Percentiles rank a stretch among this genome's conserved stretches.
Evolutionary conservation across 2,113 vertebrate genomes (phyloP).

Genomic region (Gymnorhina tibicen): DNA sequence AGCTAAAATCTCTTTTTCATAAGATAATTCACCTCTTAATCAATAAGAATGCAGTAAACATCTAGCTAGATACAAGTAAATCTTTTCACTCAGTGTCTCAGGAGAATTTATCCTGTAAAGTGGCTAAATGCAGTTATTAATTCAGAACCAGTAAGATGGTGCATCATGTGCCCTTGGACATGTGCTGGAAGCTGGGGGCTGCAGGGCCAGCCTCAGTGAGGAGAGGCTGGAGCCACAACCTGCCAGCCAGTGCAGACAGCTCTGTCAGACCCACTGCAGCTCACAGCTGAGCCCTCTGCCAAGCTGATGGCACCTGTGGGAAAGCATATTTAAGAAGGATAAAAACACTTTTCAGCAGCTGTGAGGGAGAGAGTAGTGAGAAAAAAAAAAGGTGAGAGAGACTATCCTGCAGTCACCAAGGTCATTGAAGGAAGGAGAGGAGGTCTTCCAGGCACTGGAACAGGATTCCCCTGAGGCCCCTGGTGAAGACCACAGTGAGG

Average conservation of each 20-base stretch:
- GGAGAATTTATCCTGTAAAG: background rate
- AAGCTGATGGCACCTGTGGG: background rate
- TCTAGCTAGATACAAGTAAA: background rate
- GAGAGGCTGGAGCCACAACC: background rate
- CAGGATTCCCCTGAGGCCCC: background rate
- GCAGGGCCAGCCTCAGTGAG: background rate
- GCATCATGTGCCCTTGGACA: background rate
- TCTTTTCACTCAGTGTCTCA: background rate
- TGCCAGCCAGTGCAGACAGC: background rate
- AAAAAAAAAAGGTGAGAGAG: background rate
- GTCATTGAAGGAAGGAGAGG: background rate
- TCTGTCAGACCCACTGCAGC: background rate
- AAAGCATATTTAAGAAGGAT: background rate
- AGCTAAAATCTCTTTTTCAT: background rate
- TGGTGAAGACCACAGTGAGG: fast-evolving
- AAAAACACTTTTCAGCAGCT: background rate
- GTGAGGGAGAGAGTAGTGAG: background rate
- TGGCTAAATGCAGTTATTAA: background rate
- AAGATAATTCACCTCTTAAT: background rate
- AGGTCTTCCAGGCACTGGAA: fast-evolving
- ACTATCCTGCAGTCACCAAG: background rate
- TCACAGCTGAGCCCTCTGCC: background rate
- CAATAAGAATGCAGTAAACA: background rate
- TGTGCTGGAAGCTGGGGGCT: background rate
- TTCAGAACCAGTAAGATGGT: background rate